Percentiles rank a stretch among this genome's conserved stretches.
Evolutionary conservation across 2,113 vertebrate species (phyloP).

Genomic region (Charadrius vociferus): DNA sequence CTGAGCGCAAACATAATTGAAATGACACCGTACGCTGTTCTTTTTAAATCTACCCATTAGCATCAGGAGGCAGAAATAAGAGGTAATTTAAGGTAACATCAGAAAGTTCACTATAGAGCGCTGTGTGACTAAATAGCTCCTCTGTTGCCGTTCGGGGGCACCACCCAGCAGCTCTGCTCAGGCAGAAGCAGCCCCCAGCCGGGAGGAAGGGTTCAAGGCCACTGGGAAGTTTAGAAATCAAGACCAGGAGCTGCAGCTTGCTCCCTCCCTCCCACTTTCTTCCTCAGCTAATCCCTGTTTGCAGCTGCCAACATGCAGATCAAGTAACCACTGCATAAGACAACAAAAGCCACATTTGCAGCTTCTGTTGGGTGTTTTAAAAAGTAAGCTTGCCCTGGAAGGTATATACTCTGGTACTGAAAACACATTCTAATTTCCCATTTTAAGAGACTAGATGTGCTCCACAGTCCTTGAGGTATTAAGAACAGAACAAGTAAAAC

Average conservation of each 20-base stretch:
- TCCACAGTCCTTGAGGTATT: not conserved
- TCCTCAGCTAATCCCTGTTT: not conserved
- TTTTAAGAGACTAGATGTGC: not conserved
- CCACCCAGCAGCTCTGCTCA: not conserved
- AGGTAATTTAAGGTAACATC: slow-evolving; percentile 41
- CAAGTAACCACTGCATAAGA: not conserved
- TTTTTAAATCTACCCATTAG: not conserved
- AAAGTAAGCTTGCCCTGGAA: not conserved
- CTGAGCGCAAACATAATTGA: not conserved
- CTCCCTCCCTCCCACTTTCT: not conserved
- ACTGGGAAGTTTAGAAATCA: not conserved
- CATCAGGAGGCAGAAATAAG: not conserved
- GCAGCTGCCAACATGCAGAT: not conserved
- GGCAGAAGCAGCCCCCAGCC: not conserved
- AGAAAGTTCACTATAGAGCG: not conserved
- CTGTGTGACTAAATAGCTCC: not conserved
- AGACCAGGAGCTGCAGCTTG: not conserved
- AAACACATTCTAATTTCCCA: not conserved
- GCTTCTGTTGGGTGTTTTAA: not conserved
- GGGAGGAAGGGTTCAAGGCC: not conserved
- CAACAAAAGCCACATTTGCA: not conserved
- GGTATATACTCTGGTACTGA: not conserved
- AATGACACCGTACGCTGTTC: not conserved
- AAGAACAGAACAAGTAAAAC: not conserved
- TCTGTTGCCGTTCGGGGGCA: not conserved